Percentiles rank a stretch among this genome's conserved stretches.
Conservation (phyloP, 1,140 invertebrate genomes). For the Heliconius himera region DNA sequence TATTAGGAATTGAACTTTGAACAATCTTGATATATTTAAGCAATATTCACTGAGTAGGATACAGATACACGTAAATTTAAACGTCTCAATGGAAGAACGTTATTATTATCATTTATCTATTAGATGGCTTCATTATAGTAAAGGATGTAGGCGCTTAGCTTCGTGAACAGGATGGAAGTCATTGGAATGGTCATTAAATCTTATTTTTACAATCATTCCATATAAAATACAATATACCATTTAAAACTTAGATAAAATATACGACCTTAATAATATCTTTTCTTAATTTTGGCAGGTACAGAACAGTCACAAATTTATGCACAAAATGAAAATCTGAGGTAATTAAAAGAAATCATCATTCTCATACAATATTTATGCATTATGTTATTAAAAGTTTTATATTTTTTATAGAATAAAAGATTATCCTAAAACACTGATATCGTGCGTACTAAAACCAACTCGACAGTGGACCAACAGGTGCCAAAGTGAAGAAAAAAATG, state of each 20-base stretch:
- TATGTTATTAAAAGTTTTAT: not conserved
- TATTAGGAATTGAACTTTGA: not conserved
- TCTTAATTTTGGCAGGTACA: not conserved
- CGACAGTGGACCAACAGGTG: conserved; percentile 60
- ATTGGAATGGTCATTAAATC: conserved; percentile 5
- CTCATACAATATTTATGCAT: not conserved
- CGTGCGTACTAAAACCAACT: conserved; percentile 44
- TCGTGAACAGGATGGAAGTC: conserved; percentile 24
- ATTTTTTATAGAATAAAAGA: not conserved
- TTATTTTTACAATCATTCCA: not conserved
- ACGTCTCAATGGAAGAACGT: not conserved
- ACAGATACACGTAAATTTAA: not conserved
- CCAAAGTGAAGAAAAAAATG: conserved; percentile 28
- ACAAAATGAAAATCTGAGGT: not conserved
- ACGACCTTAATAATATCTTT: not conserved
- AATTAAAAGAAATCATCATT: not conserved
- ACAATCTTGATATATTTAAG: not conserved
- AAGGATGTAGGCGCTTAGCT: conserved; percentile 34
- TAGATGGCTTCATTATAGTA: conserved; percentile 24
- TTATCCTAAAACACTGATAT: not conserved
- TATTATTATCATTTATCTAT: conserved; percentile 23
- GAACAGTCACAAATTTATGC: not conserved
- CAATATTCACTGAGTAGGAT: not conserved
- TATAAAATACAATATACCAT: not conserved
- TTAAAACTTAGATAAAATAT: not conserved